Evolutionary conservation across 30 jellyfish, hydroid and myxozoan species (phyloP).

Genomic region (Pseudorhiza aurosa): DNA sequence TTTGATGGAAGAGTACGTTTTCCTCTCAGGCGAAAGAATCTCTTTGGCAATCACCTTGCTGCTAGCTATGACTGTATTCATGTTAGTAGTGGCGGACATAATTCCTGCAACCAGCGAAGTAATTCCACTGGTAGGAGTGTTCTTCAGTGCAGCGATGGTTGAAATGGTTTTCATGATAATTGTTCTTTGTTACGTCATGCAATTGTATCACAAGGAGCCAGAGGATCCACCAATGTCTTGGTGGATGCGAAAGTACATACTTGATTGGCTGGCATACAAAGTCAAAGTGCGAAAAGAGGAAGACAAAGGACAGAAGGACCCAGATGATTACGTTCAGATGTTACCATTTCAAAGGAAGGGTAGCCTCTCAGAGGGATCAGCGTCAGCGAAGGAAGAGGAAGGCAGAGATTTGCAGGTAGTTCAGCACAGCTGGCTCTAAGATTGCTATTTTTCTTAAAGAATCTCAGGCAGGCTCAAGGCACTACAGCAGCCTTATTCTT

Average conservation of each 20-base stretch:
- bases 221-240: slow-evolving; percentile 77
- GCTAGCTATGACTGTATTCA: slow-evolving; percentile 83
- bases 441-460: background rate
- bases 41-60: slow-evolving; percentile 79
- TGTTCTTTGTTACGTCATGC: slow-evolving; percentile 40
- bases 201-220: slow-evolving; percentile 68
- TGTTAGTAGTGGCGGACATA: slow-evolving; percentile 83
- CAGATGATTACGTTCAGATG: slow-evolving; percentile 73
- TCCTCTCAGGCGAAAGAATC: slow-evolving; percentile 64
- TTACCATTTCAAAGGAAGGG: slow-evolving; percentile 50
- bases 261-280: slow-evolving; percentile 56
- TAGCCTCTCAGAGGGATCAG: slow-evolving; percentile 67
- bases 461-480: background rate
- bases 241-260: slow-evolving; percentile 67
- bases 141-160: slow-evolving; percentile 78
- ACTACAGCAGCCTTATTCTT: background rate
- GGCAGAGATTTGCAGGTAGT: slow-evolving; percentile 61
- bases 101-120: slow-evolving; percentile 80
- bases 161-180: slow-evolving; percentile 83
- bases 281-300: slow-evolving; percentile 52
- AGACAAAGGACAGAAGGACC: slow-evolving; percentile 44
- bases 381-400: slow-evolving; percentile 62
- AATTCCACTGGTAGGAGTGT: slow-evolving; percentile 75
- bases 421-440: background rate
- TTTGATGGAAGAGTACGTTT: background rate